Conservation (phyloP, 2,888 invertebrate genomes). For the Periphyllus acericola region DNA sequence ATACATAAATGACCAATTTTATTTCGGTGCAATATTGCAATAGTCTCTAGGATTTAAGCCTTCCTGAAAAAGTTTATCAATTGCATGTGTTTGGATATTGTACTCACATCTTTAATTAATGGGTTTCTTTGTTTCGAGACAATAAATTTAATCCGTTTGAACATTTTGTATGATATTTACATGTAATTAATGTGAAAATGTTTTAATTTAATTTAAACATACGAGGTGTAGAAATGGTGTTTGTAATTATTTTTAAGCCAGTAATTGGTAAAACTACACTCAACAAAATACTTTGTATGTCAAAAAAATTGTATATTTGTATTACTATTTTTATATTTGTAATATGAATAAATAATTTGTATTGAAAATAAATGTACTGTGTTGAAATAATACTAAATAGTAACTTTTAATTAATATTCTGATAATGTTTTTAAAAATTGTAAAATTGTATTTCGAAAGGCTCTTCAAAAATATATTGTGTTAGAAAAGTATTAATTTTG, state of each 20-base stretch:
- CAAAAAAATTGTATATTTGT: slow-evolving; percentile 39
- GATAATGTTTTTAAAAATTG: slow-evolving; percentile 5
- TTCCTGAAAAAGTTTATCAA: too few relatives aligned
- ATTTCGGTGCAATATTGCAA: too few relatives aligned
- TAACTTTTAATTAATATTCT: slow-evolving; percentile 29
- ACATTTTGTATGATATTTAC: neutral
- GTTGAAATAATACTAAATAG: slow-evolving; percentile 13
- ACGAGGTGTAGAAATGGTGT: slow-evolving; percentile 16
- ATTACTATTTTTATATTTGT: slow-evolving; percentile 28
- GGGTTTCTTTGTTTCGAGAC: neutral
- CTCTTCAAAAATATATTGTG: neutral
- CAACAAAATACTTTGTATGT: neutral
- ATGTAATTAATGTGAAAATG: neutral
- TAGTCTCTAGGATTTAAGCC: too few relatives aligned
- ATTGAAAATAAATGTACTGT: slow-evolving; percentile 21
- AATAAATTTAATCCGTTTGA: slow-evolving; percentile 39
- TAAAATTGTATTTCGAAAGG: neutral
- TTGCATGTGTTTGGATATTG: neutral
- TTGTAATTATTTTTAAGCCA: slow-evolving; percentile 25
- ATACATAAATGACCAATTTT: too few relatives aligned
- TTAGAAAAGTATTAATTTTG: neutral
- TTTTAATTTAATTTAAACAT: neutral
- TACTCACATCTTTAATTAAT: neutral
- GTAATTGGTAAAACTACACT: neutral
- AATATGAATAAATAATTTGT: slow-evolving; percentile 16